A percentile compares a stretch with the other conserved stretches of the same genome.
Conservation (phyloP, 2,113 vertebrate species). For the Lamprotornis superbus region DNA sequence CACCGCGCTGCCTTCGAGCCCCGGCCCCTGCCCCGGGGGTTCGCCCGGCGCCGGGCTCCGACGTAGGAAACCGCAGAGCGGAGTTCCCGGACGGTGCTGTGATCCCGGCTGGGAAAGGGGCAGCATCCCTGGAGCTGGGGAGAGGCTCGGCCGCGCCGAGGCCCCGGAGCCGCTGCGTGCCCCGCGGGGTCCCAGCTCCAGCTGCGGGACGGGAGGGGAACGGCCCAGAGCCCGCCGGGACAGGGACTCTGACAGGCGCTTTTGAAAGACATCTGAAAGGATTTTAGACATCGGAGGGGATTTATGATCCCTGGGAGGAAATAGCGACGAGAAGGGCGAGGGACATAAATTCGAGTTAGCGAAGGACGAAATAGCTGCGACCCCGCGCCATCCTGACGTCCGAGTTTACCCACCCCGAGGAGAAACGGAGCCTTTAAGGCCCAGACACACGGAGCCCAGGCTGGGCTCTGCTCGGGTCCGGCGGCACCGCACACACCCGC, state of each 20-base stretch:
- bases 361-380: not conserved
- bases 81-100: not conserved
- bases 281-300: not conserved
- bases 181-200: not conserved
- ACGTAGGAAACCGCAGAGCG: fast-evolving
- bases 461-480: not conserved
- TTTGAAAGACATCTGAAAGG: not conserved
- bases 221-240: not conserved
- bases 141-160: not conserved
- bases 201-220: not conserved
- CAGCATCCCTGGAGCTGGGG: not conserved
- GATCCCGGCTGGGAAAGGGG: too few species aligned
- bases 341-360: not conserved
- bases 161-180: not conserved
- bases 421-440: not conserved
- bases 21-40: not conserved
- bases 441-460: too few species aligned
- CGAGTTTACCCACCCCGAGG: not conserved
- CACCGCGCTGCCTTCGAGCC: not conserved
- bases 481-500: not conserved
- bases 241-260: not conserved
- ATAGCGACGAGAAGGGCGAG: not conserved
- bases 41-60: not conserved
- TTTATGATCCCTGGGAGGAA: not conserved
- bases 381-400: fast-evolving